Conservation (phyloP, 2,797 vertebrate species). For the Falco rusticolus region DNA sequence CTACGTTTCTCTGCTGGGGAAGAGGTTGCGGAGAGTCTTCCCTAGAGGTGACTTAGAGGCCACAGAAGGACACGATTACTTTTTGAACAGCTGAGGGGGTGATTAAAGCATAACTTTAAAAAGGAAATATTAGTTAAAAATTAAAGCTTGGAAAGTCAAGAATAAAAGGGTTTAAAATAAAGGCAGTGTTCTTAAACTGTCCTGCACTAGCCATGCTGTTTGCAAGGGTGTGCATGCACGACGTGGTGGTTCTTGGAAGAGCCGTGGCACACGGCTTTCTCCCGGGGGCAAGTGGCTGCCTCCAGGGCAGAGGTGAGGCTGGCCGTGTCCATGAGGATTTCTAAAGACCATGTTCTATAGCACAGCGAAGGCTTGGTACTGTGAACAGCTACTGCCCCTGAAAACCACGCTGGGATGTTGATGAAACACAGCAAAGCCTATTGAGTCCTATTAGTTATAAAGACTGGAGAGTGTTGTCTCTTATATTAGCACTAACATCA, state of each 20-base stretch:
- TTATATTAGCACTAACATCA: not conserved
- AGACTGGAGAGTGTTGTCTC: not conserved
- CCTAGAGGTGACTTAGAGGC: not conserved
- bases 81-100: not conserved
- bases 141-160: not conserved
- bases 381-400: not conserved
- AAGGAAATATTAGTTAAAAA: not conserved
- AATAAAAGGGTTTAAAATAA: not conserved
- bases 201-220: not conserved
- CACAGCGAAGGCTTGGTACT: fast-evolving
- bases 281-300: not conserved
- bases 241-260: fast-evolving
- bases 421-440: not conserved
- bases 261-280: fast-evolving
- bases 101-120: not conserved
- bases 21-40: not conserved
- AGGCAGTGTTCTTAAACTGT: not conserved
- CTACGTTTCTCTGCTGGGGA: not conserved
- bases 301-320: fast-evolving
- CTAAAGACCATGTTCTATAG: fast-evolving
- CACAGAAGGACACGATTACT: not conserved
- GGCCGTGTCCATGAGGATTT: fast-evolving
- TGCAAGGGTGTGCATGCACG: fast-evolving
- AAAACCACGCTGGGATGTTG: not conserved
- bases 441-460: not conserved